Percentiles rank a stretch among this genome's conserved stretches.
phyloP scores from a whole-genome alignment of 1,140 invertebrate species.

The Conus betulinus region DNA sequence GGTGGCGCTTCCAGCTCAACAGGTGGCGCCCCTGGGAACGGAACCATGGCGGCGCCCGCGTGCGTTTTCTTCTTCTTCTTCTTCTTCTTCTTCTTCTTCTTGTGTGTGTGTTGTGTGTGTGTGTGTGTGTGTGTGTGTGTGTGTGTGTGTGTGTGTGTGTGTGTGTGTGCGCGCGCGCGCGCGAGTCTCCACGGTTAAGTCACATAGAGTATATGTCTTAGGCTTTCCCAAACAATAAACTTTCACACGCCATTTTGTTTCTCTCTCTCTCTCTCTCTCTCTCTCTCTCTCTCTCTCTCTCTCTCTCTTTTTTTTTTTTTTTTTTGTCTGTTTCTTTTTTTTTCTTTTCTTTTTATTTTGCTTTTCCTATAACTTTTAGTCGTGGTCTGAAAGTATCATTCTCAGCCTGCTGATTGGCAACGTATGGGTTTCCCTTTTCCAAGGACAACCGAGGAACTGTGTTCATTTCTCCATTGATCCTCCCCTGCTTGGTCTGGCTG shows the following conservation, averaged over 20 bases:
- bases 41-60: background rate
- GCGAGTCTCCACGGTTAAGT: too few species aligned
- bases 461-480: background rate
- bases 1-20: slow-evolving; percentile 19
- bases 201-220: background rate
- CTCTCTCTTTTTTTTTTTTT: background rate
- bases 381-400: background rate
- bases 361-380: background rate
- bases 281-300: background rate
- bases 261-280: background rate
- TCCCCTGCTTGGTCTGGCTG: background rate
- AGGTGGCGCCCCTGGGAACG: slow-evolving; percentile 16
- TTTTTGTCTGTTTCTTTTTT: background rate
- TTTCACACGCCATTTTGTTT: background rate
- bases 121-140: too few species aligned
- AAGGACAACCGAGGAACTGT: background rate
- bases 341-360: background rate
- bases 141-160: too few species aligned
- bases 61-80: background rate
- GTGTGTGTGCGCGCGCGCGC: too few species aligned
- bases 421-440: background rate
- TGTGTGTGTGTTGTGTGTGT: background rate
- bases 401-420: background rate
- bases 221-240: background rate
- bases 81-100: too few species aligned